Conservation (phyloP, 2,113 vertebrate species). For the Loxodonta africana region DNA sequence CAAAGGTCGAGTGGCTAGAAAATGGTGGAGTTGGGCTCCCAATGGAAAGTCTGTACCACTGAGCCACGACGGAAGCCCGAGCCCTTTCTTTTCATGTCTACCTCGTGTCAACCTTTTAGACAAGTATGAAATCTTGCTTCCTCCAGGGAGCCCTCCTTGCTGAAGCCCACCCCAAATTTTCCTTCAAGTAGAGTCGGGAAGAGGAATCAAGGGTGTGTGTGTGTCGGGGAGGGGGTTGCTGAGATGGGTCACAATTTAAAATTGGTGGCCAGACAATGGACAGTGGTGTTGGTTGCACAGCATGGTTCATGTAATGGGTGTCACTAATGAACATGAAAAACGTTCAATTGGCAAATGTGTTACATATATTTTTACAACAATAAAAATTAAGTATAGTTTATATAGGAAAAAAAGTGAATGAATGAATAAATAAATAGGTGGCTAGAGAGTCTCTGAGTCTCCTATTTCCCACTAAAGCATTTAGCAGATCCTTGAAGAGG, state of each 20-base stretch:
- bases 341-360: neutral
- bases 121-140: neutral
- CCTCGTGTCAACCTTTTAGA: neutral
- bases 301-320: neutral
- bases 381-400: neutral
- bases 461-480: neutral
- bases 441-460: neutral
- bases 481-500: neutral
- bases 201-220: neutral
- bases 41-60: fast-evolving
- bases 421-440: neutral
- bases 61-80: fast-evolving
- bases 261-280: neutral
- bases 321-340: neutral
- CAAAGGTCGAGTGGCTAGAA: neutral
- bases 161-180: neutral
- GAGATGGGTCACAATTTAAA: neutral
- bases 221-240: neutral
- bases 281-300: neutral
- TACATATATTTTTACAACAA: neutral
- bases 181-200: neutral
- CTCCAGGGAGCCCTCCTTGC: neutral
- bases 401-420: neutral
- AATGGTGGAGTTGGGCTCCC: neutral
- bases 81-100: neutral